These are phyloP conservation scores for Pterobdella sp. DNA, from an alignment of 2,888 invertebrate genomes.

Conservation along the genomic window DNA sequence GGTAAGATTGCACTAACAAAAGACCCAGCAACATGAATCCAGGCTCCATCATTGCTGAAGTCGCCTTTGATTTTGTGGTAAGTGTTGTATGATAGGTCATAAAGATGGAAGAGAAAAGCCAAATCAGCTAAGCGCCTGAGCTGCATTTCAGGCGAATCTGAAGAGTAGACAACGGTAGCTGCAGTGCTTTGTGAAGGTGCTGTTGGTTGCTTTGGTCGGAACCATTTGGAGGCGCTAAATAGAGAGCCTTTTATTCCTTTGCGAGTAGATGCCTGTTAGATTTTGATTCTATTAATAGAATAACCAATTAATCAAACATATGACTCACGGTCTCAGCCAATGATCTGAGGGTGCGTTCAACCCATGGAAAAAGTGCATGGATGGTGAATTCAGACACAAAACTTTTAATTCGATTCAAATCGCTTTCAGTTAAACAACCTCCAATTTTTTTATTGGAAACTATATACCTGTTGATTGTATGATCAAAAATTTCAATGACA, in stretches of 20 bases:
- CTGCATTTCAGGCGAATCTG: conserved; percentile 72
- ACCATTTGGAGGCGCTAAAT: conserved; percentile 90
- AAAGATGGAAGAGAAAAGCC: conserved; percentile 90
- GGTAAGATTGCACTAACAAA: conserved; percentile 51
- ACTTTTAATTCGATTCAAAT: conserved; percentile 73
- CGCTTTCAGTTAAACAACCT: conserved; percentile 66
- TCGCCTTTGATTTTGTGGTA: conserved; percentile 96
- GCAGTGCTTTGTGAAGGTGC: conserved; percentile 30
- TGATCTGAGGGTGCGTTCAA: conserved; percentile 75
- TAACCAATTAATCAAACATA: not conserved
- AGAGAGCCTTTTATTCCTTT: conserved; percentile 87
- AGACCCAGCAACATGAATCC: conserved; percentile 92
- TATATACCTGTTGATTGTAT: not conserved
- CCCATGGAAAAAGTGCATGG: conserved; percentile 77
- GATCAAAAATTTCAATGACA: too few relatives aligned
- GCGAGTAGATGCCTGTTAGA: conserved; percentile 53
- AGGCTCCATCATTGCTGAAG: conserved; percentile 90
- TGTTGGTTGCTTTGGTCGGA: conserved; percentile 73
- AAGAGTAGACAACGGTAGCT: conserved; percentile 58
- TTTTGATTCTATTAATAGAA: conserved; percentile 10
- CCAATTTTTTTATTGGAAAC: conserved; percentile 44
- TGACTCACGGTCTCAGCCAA: conserved; percentile 50
- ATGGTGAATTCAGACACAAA: conserved; percentile 79
- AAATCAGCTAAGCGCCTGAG: conserved; percentile 84
- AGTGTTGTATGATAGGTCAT: conserved; percentile 79